Base-by-base conservation (phyloP, 2,113 vertebrate genomes). In the Sula dactylatra region DNA sequence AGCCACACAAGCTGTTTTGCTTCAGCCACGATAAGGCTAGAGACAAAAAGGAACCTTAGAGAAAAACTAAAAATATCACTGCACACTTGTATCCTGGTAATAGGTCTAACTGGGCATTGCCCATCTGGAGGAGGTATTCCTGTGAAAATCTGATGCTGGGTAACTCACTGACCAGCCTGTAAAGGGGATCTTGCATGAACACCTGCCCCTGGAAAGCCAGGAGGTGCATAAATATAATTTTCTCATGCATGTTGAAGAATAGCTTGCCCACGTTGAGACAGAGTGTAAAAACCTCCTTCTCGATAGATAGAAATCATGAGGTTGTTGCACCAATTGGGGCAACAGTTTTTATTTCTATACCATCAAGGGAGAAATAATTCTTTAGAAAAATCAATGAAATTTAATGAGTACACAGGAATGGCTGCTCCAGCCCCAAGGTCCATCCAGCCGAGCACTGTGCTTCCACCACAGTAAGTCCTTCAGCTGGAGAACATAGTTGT, bases 331-430 rank as follows among this genome's bases (percentile, higher is more conserved):
- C 61, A 93, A 81, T 65, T 24, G 7, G 47, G 81, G 64, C 90
- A 96, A 73, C 90, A 91, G 78, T n/a, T 71, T 91, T 95, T 88
- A 82, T 93, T 91, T 90, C 90, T 77, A 73, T 73, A 72, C 49
- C 8, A 62, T 26, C 78, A 50, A 69, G 88, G 59, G 91, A 85
- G 61, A 86, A 71, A 87, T 91, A 96, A 91, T 91, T 86, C 71
- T 84, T 93, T 34, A 77, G 59, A 89, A 95, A 96, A 95, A 95
- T 93, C 84, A 80, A 54, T 97, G 31, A 49, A 29, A 96, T 95
- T 96, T 77, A 94, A 90, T 91, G 62, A 94, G 56, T 66, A 93
- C 40, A 70, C 69, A 62, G 82, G 79, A 96, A 91, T 45, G 74
- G 78, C 36, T 91, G 73, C 16, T 94, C 66, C 49, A 66, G 82